Conservation (phyloP, 2,113 vertebrate genomes). For the Phaethornis superciliosus region DNA sequence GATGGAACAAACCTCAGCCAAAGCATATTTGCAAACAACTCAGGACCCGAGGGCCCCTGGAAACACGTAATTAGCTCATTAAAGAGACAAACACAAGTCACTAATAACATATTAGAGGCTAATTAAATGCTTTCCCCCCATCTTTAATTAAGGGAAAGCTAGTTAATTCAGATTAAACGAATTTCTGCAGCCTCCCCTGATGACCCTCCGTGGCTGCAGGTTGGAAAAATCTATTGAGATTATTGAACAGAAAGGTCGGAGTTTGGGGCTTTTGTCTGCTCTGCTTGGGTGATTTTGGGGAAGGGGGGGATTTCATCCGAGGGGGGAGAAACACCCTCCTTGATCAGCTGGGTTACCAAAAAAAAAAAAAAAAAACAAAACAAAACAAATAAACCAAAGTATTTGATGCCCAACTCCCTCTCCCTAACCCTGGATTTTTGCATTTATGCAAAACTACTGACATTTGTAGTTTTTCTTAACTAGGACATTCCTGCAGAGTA, state of each 20-base stretch:
- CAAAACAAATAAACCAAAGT: neutral
- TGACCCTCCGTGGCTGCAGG: neutral
- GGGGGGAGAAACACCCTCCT: neutral
- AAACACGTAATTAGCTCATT: slow-evolving; percentile 58
- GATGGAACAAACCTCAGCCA: neutral
- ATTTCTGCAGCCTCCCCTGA: slow-evolving; percentile 20
- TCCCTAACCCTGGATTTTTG: neutral
- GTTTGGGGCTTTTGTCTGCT: neutral
- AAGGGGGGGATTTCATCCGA: neutral
- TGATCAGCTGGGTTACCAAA: neutral
- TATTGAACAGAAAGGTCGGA: neutral
- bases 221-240: neutral
- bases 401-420: neutral
- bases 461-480: neutral
- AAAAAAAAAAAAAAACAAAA: no score
- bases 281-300: neutral
- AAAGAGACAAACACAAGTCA: slow-evolving; percentile 44
- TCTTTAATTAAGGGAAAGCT: slow-evolving; percentile 57
- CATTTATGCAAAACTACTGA: neutral
- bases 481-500: neutral
- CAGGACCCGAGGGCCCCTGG: neutral
- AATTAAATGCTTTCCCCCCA: slow-evolving; percentile 46
- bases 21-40: slow-evolving; percentile 16
- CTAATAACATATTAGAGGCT: slow-evolving; percentile 65
- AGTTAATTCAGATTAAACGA: slow-evolving; percentile 5